phyloP scores from a whole-genome alignment of 2,888 invertebrate genomes.

The Dione juno region DNA sequence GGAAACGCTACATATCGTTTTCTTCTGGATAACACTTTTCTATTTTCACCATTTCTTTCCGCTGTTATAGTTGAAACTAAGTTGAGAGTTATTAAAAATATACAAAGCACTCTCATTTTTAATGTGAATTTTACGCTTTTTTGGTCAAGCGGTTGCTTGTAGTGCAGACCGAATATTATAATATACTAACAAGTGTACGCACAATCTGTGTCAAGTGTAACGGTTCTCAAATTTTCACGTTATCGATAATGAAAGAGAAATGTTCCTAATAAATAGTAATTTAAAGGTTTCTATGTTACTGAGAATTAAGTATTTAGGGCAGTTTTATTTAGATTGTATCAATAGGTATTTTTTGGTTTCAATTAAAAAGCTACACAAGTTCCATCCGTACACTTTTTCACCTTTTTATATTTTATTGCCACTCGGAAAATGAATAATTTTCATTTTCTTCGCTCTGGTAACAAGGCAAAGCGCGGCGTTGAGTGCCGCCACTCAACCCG shows the following conservation, averaged over 20 bases:
- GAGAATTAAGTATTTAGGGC: conserved; percentile 15
- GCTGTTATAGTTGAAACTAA: conserved; percentile 43
- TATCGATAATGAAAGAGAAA: conserved; percentile 41
- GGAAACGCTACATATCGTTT: conserved; percentile 88
- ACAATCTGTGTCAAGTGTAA: conserved; percentile 42
- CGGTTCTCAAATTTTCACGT: conserved; percentile 44
- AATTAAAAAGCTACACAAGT: too few relatives aligned
- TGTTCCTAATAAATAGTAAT: conserved; percentile 37
- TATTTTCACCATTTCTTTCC: conserved; percentile 49
- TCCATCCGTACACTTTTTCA: too few relatives aligned
- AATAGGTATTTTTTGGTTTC: background rate
- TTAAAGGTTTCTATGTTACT: conserved; percentile 24
- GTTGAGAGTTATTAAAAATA: background rate
- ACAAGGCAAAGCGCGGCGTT: too few relatives aligned
- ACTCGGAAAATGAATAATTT: too few relatives aligned
- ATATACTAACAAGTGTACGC: conserved; percentile 27
- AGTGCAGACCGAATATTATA: conserved; percentile 4
- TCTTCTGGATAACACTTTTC: conserved; percentile 79
- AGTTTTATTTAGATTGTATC: background rate
- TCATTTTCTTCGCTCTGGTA: too few relatives aligned
- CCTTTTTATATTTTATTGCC: too few relatives aligned
- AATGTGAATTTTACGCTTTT: background rate
- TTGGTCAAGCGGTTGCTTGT: background rate
- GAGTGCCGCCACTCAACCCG: too few relatives aligned
- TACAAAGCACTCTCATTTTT: background rate